A percentile compares a stretch with the other conserved stretches of the same genome.
Conservation (phyloP, 2,113 vertebrate species). For the Mesocricetus auratus region DNA sequence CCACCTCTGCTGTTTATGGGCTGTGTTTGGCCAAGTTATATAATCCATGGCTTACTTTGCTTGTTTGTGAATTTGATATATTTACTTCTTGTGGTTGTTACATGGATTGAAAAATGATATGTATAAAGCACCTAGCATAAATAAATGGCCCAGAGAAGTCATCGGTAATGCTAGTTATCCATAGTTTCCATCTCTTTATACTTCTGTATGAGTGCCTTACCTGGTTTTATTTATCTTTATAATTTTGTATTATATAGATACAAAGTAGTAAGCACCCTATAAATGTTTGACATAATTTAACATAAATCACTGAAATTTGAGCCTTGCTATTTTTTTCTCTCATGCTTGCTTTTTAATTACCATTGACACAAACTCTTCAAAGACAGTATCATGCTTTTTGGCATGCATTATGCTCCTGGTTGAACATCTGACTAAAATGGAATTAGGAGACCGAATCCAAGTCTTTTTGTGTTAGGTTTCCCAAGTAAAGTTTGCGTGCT, state of each 20-base stretch:
- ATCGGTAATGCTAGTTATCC: not conserved
- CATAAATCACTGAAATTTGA: constrained; percentile 56
- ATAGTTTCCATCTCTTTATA: not conserved
- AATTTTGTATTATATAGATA: not conserved
- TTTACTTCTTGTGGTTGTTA: not conserved
- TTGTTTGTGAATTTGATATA: constrained; percentile 25
- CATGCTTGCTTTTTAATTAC: not conserved
- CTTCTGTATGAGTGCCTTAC: not conserved
- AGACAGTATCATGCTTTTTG: constrained; percentile 16
- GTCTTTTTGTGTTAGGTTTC: not conserved
- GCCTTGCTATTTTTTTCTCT: not conserved
- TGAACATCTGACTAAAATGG: constrained; percentile 10
- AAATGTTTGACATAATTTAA: constrained; percentile 28
- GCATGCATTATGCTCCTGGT: not conserved
- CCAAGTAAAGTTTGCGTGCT: constrained; percentile 11
- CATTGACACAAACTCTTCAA: not conserved
- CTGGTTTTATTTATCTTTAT: not conserved
- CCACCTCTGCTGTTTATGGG: not conserved
- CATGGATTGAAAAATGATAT: not conserved
- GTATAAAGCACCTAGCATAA: not conserved
- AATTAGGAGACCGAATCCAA: not conserved
- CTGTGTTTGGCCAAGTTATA: not conserved
- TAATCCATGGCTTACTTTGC: not conserved
- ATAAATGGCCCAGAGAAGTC: not conserved
- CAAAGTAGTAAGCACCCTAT: not conserved